Evolutionary conservation across 1,140 invertebrate genomes (phyloP), one percentile per base, ranked within the genome.

Genomic region (Leptonema lineaticorne): DNA sequence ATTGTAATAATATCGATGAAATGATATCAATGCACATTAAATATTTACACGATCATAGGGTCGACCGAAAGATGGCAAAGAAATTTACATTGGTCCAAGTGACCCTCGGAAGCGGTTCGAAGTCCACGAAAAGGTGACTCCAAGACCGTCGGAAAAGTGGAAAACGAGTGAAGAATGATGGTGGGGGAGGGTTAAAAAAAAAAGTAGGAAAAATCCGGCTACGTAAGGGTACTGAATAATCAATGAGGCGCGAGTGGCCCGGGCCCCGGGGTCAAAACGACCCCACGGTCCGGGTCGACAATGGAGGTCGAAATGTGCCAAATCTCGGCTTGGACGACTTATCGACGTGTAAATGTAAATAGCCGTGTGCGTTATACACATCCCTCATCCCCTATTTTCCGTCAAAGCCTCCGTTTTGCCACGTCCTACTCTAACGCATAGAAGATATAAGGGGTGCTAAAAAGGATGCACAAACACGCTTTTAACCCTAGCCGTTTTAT

Each of bases 11-110:
- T n/a, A n/a, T n/a, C n/a, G 27, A 33, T 59, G 28, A n/a, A 37
- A 59, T 29, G 28, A 57, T 57, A 57, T 22, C n/a, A 16, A 20
- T 59, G 57, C 33, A 28, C 57, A 59, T 59, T 29, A 59, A 59
- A n/a, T 59, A 59, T 59, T 59, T 59, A 59, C 33, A 20, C 57
- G 57, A 24, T 53, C 50, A 26, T 4, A 24, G 50, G 50, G 5
- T 14, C 22, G 16, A 41, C 2, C 3, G 46, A 2, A 3, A 48
- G n/a, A 48, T 18, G 22, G 57, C 28, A 2, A 29, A 8, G 27
- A 16, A 37, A 59, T 59, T 59, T 59, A 59, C 57, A 59, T 59
- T 29, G 57, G 57, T 16, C 28, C 53, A 26, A 57, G 53, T 57
- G 53, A 26, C 6, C 48, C 24, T 27, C 53, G n/a, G n/a, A n/a